Conservation (phyloP, 2,113 vertebrate species). For the Actenoides lindsayi region DNA sequence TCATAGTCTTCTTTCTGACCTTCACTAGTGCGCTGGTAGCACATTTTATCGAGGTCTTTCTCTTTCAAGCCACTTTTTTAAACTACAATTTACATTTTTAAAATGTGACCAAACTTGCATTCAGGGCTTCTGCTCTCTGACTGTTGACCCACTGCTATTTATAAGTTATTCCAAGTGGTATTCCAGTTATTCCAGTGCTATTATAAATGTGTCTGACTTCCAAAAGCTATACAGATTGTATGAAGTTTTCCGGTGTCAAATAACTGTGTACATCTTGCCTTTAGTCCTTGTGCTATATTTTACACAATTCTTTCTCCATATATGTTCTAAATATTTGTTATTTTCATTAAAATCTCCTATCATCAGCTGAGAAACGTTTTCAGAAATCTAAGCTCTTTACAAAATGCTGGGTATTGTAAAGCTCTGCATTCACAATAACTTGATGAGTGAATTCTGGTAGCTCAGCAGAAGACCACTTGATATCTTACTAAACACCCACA, state of each 20-base stretch:
- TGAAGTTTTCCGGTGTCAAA: not conserved
- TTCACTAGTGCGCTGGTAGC: not conserved
- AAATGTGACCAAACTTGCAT: not conserved
- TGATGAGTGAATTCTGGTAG: not conserved
- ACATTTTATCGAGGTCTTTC: not conserved
- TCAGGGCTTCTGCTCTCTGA: not conserved
- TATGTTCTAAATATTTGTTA: not conserved
- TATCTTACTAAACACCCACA: conserved; percentile 43
- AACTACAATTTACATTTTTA: not conserved
- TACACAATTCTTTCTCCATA: not conserved
- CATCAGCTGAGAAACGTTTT: not conserved
- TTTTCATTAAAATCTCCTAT: not conserved
- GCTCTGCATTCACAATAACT: not conserved
- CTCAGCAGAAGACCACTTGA: conserved; percentile 40
- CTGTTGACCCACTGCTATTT: not conserved
- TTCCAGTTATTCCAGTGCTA: not conserved
- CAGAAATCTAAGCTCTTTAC: not conserved
- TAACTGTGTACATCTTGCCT: not conserved
- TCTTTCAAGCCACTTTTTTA: not conserved
- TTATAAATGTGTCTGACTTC: not conserved
- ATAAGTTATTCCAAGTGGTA: not conserved
- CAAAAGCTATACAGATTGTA: not conserved
- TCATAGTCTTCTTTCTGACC: not conserved
- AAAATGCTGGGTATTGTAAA: not conserved
- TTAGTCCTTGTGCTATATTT: not conserved